Conservation (phyloP, 2,797 vertebrate species). For the Paramormyrops hopkinsi region DNA sequence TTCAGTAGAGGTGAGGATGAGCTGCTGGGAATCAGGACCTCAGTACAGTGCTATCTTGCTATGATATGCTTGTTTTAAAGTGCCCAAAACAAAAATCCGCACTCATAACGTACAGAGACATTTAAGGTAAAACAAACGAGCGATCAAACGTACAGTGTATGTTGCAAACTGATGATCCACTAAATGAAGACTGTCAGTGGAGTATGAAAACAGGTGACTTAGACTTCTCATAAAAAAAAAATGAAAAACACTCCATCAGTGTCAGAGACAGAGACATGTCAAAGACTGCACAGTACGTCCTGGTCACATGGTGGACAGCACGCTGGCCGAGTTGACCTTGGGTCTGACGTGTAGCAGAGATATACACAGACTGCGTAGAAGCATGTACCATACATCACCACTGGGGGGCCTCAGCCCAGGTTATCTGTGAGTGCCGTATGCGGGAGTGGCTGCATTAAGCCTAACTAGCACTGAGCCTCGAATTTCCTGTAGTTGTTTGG, state of each 20-base stretch:
- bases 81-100: constrained; percentile 55
- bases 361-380: not conserved
- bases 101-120: not conserved
- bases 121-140: not conserved
- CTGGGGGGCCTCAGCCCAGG: not conserved
- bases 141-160: not conserved
- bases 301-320: not conserved
- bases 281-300: not conserved
- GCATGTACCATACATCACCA: not conserved
- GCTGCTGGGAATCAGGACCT: constrained; percentile 30
- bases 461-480: not conserved
- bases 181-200: not conserved
- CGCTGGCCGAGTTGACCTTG: not conserved
- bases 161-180: not conserved
- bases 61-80: constrained; percentile 55
- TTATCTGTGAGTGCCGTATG: not conserved
- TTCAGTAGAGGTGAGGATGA: constrained; percentile 23
- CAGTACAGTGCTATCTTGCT: not conserved
- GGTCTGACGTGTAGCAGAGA: not conserved
- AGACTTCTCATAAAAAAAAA: not conserved
- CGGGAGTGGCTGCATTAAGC: not conserved
- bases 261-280: not conserved
- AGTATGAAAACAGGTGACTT: not conserved
- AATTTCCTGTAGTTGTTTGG: not conserved
- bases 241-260: not conserved